phyloP scores from a whole-genome alignment of 2,797 vertebrate genomes.

The Halcyon badia region DNA sequence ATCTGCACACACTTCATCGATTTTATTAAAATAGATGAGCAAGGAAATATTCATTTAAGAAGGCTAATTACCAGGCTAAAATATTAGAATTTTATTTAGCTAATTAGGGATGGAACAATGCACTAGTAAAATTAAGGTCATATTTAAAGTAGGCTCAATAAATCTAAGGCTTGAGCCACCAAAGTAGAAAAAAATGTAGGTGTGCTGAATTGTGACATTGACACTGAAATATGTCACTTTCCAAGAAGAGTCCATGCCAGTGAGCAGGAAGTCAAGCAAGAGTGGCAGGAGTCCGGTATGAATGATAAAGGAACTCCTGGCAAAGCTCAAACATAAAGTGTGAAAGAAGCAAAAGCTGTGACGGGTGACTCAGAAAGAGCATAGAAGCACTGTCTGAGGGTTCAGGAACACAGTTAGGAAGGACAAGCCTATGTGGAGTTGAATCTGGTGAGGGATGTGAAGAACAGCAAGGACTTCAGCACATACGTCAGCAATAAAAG shows the following conservation, averaged over 20 bases:
- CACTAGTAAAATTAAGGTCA: constrained; percentile 29
- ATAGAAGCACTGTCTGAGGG: not conserved
- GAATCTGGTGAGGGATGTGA: not conserved
- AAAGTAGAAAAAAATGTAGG: not conserved
- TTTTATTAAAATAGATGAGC: constrained; percentile 34
- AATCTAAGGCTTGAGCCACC: not conserved
- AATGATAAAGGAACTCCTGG: not conserved
- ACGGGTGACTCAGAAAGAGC: not conserved
- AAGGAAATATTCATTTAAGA: constrained; percentile 32
- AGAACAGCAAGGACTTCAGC: not conserved
- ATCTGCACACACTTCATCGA: not conserved
- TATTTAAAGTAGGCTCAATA: not conserved
- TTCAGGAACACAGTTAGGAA: not conserved
- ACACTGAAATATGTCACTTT: not conserved
- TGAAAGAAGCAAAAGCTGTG: not conserved
- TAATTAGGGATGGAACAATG: constrained; percentile 36
- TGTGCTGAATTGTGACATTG: not conserved
- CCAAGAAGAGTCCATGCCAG: not conserved
- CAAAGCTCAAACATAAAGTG: not conserved
- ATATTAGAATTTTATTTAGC: constrained; percentile 17
- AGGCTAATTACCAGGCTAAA: constrained; percentile 10
- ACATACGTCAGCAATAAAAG: not conserved
- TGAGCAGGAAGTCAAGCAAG: not conserved
- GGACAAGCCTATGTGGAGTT: not conserved
- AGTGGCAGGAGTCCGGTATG: not conserved